These are phyloP conservation scores for Carettochelys insculpta DNA, from an alignment of 2,113 vertebrate species.

Conservation along the genomic window DNA sequence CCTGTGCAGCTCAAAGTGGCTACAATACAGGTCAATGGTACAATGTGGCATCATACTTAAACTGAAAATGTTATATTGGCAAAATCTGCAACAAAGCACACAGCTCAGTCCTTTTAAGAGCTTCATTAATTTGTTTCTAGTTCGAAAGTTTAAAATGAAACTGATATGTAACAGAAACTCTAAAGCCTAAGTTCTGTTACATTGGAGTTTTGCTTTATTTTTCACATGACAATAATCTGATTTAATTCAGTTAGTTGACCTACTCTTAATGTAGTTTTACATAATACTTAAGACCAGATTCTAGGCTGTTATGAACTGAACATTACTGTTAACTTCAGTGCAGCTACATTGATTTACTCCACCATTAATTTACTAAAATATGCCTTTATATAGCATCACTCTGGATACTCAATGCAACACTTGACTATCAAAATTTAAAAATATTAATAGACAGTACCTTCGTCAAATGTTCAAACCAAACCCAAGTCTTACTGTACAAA, in stretches of 20 bases:
- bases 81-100: not conserved
- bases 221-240: not conserved
- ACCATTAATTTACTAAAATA: not conserved
- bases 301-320: not conserved
- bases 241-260: not conserved
- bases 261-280: not conserved
- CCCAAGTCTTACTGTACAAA: not conserved
- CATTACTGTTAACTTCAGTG: not conserved
- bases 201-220: not conserved
- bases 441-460: not conserved
- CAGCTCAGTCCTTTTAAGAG: not conserved
- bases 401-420: not conserved
- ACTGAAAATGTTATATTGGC: fast-evolving
- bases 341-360: not conserved
- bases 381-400: not conserved
- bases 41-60: fast-evolving
- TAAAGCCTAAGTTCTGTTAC: not conserved
- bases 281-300: not conserved
- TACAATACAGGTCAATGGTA: fast-evolving
- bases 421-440: not conserved
- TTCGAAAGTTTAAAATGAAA: not conserved
- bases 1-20: not conserved
- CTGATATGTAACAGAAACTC: not conserved
- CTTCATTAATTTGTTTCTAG: not conserved
- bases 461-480: not conserved